Evolutionary conservation across 1,140 invertebrate genomes (phyloP).

Genomic region (Brachionus paranguensis): DNA sequence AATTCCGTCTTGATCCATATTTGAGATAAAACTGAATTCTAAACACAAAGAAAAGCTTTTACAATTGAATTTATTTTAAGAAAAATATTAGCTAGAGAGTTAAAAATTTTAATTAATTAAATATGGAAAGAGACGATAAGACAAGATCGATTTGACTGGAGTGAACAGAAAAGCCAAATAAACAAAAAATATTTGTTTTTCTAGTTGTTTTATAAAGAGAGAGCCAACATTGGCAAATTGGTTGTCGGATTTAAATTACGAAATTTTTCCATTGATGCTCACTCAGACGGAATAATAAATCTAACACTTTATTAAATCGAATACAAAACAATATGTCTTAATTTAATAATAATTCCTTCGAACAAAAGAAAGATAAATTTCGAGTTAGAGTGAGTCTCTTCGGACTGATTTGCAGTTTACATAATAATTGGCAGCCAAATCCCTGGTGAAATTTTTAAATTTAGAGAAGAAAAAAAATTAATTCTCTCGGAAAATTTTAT

Average conservation of each 20-base stretch:
- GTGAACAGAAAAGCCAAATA: neutral
- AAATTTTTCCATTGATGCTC: neutral
- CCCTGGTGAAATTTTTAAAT: neutral
- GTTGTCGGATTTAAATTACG: neutral
- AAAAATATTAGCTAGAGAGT: neutral
- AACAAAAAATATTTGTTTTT: neutral
- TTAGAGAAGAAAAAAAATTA: neutral
- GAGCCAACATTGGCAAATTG: neutral
- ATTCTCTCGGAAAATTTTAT: neutral
- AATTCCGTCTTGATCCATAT: conserved; percentile 31
- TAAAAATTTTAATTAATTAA: neutral
- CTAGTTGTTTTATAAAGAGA: neutral
- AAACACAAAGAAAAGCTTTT: neutral
- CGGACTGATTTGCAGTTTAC: conserved; percentile 4
- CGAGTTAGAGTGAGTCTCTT: neutral
- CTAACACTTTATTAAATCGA: conserved; percentile 32
- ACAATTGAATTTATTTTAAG: neutral
- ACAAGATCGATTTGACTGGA: neutral
- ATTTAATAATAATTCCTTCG: conserved; percentile 10
- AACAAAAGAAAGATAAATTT: neutral
- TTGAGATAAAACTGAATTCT: neutral
- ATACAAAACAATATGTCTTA: neutral
- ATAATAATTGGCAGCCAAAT: neutral
- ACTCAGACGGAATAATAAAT: conserved; percentile 36
- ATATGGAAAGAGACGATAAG: neutral